Percentiles rank a stretch among this genome's conserved stretches.
These are phyloP conservation scores for Sinelater perroti DNA, from an alignment of 2,888 invertebrate genomes.

Conservation along the genomic window DNA sequence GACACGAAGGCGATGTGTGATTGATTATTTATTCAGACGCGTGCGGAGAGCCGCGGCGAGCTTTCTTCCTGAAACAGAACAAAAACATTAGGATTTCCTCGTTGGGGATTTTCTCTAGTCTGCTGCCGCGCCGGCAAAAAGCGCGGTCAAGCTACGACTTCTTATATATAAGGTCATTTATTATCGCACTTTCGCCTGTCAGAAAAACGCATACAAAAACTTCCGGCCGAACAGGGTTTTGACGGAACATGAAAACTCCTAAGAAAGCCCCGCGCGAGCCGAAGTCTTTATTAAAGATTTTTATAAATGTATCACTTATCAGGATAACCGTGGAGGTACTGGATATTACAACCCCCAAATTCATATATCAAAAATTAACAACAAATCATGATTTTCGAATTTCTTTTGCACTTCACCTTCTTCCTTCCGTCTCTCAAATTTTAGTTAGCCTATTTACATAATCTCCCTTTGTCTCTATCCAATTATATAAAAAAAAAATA, in stretches of 20 bases:
- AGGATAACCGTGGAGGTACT: no score
- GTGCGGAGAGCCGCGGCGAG: constrained; percentile 6
- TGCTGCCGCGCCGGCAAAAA: constrained; percentile 29
- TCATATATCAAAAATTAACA: no score
- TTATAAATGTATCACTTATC: no score
- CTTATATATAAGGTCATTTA: constrained; percentile 39
- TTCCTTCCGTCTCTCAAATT: no score
- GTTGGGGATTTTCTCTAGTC: constrained; percentile 30
- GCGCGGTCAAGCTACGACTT: constrained; percentile 32
- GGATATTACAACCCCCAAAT: no score
- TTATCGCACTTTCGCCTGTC: constrained; percentile 37
- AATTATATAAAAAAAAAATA: no score
- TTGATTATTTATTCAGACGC: constrained; percentile 25
- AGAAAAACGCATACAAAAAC: constrained; percentile 39
- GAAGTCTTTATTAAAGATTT: no score
- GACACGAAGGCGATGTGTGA: constrained; percentile 11
- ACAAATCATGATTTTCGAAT: no score
- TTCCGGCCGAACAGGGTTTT: constrained; percentile 26
- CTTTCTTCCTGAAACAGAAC: constrained; percentile 34
- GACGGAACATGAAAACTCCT: constrained; percentile 28
- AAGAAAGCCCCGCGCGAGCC: no score
- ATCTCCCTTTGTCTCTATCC: no score
- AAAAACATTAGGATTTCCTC: constrained; percentile 36
- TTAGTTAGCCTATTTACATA: no score
- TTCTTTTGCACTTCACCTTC: no score